phyloP scores from a whole-genome alignment of 1,140 invertebrate species.

The Aphaenogaster rudis region DNA sequence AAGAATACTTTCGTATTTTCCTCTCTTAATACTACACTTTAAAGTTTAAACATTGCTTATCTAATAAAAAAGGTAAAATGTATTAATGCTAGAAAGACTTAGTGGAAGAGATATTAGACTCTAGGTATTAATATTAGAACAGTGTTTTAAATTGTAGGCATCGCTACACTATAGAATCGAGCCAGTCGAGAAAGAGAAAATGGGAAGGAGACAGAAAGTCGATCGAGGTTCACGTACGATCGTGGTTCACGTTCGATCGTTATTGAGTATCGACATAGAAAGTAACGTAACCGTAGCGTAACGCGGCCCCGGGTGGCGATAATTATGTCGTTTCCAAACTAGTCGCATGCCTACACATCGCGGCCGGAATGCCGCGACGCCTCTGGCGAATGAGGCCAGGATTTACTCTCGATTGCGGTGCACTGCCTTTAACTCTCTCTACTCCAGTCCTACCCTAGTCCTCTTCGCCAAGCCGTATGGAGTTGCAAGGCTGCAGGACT shows the following conservation, averaged over 20 bases:
- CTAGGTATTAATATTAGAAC: not conserved
- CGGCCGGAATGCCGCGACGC: constrained; percentile 59
- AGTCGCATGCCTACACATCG: constrained; percentile 63
- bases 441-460: not conserved
- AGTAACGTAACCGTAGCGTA: constrained; percentile 51
- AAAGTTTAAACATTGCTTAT: not conserved
- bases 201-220: not conserved
- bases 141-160: not conserved
- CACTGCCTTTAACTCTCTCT: constrained; percentile 36
- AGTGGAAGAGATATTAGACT: not conserved
- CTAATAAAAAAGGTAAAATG: not conserved
- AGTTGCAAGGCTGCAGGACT: constrained; percentile 57
- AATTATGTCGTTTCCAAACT: constrained; percentile 75
- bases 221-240: constrained; percentile 37
- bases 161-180: not conserved
- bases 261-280: constrained; percentile 37
- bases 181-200: not conserved
- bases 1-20: not conserved
- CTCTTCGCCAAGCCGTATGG: constrained; percentile 61
- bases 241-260: constrained; percentile 7
- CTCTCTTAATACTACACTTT: not conserved
- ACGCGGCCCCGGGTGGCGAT: constrained; percentile 57
- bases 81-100: not conserved
- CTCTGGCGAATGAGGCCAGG: constrained; percentile 46
- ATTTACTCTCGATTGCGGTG: constrained; percentile 58